Evolutionary conservation across 2,888 invertebrate genomes (phyloP).

Genomic region (Opisthograptis luteolata): DNA sequence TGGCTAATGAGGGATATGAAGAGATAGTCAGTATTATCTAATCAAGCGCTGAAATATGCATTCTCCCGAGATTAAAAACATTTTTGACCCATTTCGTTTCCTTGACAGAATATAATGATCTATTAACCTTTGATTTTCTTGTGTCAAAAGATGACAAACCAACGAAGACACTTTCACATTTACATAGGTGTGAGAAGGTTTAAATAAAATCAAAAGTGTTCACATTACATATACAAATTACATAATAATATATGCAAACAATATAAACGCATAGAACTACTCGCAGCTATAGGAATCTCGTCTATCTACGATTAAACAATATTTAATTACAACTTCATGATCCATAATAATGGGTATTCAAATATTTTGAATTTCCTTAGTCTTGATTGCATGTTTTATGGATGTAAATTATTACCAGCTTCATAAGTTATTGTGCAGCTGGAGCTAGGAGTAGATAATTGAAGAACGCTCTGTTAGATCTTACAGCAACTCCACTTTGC

Average conservation of each 20-base stretch:
- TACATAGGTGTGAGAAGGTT: too few relatives aligned
- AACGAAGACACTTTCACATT: too few relatives aligned
- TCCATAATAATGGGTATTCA: conserved; percentile 28
- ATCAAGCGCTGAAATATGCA: conserved; percentile 40
- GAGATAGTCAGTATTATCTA: conserved; percentile 49
- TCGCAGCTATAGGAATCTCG: conserved; percentile 23
- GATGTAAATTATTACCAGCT: conserved; percentile 32
- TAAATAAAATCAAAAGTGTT: too few relatives aligned
- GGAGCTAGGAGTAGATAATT: conserved; percentile 10
- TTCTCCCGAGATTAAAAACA: too few relatives aligned
- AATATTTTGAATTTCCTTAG: conserved; percentile 33
- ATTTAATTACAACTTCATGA: conserved; percentile 25
- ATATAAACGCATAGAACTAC: conserved; percentile 17
- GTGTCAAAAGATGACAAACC: too few relatives aligned
- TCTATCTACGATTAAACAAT: conserved; percentile 22
- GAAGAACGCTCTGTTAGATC: background rate
- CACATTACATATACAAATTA: too few relatives aligned
- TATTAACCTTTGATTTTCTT: too few relatives aligned
- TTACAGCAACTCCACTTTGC: background rate
- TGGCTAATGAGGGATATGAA: conserved; percentile 45
- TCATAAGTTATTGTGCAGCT: conserved; percentile 18
- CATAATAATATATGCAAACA: too few relatives aligned
- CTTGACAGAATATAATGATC: background rate
- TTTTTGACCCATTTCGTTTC: background rate
- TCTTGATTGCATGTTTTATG: conserved; percentile 35